Conservation (phyloP, 2,888 invertebrate species). For the Brenthis hecate region DNA sequence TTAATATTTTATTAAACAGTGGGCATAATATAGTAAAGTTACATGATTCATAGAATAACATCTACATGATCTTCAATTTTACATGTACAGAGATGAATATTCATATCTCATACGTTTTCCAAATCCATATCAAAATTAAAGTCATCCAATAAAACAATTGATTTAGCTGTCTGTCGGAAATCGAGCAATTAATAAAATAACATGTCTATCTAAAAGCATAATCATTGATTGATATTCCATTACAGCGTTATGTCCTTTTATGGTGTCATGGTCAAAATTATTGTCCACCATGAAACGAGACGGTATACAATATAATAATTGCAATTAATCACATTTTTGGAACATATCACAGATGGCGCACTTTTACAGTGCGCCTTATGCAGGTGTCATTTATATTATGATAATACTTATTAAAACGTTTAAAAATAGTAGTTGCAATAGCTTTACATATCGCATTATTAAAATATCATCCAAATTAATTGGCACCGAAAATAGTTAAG, state of each 20-base stretch:
- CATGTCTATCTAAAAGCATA: not conserved
- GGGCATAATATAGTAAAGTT: not conserved
- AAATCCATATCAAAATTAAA: not conserved
- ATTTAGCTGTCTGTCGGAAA: not conserved
- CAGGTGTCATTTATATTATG: constrained; percentile 19
- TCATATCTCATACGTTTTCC: not conserved
- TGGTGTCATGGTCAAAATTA: constrained; percentile 42
- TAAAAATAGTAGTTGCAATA: constrained; percentile 7
- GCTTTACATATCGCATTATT: constrained; percentile 8
- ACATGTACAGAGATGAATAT: not conserved
- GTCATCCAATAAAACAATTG: constrained; percentile 4
- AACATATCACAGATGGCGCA: constrained; percentile 55
- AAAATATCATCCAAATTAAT: constrained; percentile 28
- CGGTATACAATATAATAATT: constrained; percentile 49
- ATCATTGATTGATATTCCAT: no score
- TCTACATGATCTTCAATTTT: not conserved
- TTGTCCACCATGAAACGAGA: constrained; percentile 44
- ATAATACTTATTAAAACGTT: constrained; percentile 27
- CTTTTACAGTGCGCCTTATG: constrained; percentile 24
- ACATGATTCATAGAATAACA: not conserved
- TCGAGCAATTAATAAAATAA: not conserved
- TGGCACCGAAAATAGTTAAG: constrained; percentile 36
- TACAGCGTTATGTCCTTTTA: constrained; percentile 4
- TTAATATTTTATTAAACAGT: not conserved
- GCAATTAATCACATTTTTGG: constrained; percentile 58